phyloP scores from a whole-genome alignment of 64 coral and sea anemone species.

The Actinia tenebrosa region DNA sequence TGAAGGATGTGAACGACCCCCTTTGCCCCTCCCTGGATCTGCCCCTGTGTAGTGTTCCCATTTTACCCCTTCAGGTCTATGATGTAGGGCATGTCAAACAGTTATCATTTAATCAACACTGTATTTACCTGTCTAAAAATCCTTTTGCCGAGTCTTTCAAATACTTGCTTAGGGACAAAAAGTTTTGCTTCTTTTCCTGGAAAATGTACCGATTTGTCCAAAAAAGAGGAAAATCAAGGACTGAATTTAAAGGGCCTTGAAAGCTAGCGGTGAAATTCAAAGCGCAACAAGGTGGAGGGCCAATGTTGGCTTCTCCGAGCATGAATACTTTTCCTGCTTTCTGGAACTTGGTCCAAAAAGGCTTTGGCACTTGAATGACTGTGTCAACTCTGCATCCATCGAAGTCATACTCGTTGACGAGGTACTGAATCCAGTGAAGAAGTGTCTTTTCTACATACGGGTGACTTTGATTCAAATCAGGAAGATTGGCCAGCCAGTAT shows the following conservation, averaged over 20 bases:
- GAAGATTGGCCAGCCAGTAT: slow-evolving; percentile 70
- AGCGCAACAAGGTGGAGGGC: slow-evolving; percentile 50
- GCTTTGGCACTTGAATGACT: slow-evolving; percentile 63
- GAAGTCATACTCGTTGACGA: slow-evolving; percentile 54
- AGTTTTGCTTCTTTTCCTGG: slow-evolving; percentile 52
- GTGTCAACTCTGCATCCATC: slow-evolving; percentile 72
- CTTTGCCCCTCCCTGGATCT: too few relatives aligned
- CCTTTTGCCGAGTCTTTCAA: slow-evolving; percentile 27
- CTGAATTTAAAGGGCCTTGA: slow-evolving; percentile 50
- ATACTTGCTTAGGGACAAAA: slow-evolving; percentile 34
- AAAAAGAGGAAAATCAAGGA: slow-evolving; percentile 58
- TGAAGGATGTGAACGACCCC: too few relatives aligned
- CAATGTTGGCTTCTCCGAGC: slow-evolving; percentile 67
- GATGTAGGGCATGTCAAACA: background rate
- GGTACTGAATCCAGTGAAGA: slow-evolving; percentile 46
- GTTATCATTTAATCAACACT: background rate
- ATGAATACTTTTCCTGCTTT: slow-evolving; percentile 63
- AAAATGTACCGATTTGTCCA: slow-evolving; percentile 61
- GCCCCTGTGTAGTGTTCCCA: too few relatives aligned
- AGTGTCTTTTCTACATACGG: slow-evolving; percentile 47
- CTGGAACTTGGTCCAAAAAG: slow-evolving; percentile 68
- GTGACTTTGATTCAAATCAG: slow-evolving; percentile 66
- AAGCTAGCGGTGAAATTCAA: slow-evolving; percentile 45
- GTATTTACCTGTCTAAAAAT: slow-evolving; percentile 54
- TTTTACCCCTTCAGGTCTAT: too few relatives aligned